Base-by-base conservation (phyloP, 2,888 invertebrate species). In the Sympetrum striolatum region DNA sequence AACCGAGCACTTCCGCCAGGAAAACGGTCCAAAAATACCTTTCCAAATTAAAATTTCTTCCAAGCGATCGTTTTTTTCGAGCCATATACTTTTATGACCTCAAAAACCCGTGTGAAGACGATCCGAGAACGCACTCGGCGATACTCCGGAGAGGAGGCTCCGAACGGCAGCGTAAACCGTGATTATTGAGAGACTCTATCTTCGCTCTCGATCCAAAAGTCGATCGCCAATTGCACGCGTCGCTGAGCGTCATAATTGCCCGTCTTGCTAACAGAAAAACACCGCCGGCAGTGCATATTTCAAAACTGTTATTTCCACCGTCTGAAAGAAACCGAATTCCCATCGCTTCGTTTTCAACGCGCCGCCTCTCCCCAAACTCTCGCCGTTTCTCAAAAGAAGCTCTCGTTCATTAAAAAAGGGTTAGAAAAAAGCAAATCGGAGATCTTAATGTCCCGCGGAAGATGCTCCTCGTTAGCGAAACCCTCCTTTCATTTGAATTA, bases 201-300 rank as follows among this genome's bases (percentile, higher is more conserved):
- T 31, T 31, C 73, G 25, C 73, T 73, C 31, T 31, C 73, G 73
- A 73, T 73, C 73, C 73, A 73, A 12, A 73, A 12, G 60, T 35
- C 86, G 53, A 35, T n/a, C 60, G 86, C 22, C 60, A 37, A 86
- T 86, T 64, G 86, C 86, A 86, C 86, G 86, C 86, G 60, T 60
- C n/a, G 60, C 18, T 64, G 86, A 86, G 60, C 86, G 64, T 58
- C 22, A 60, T 86, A 86, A 86, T 86, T 86, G 86, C 86, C 31
- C 31, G 25, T 86, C 39, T 35, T 53, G 22, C 35, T 15, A 37
- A 81, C n/a, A 48, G 48, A 22, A 81, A 37, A 35, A 18, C 37
- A 39, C 18, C 1, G 81, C 18, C 81, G 81, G 81, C 80, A 6
- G n/a, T 81, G 48, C 44, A 48, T 81, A 81, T 35, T 31, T 35